Percentiles rank a stretch among this genome's conserved stretches.
These are phyloP conservation scores for Vandiemenella viatica DNA, from an alignment of 2,888 invertebrate species.

Conservation along the genomic window DNA sequence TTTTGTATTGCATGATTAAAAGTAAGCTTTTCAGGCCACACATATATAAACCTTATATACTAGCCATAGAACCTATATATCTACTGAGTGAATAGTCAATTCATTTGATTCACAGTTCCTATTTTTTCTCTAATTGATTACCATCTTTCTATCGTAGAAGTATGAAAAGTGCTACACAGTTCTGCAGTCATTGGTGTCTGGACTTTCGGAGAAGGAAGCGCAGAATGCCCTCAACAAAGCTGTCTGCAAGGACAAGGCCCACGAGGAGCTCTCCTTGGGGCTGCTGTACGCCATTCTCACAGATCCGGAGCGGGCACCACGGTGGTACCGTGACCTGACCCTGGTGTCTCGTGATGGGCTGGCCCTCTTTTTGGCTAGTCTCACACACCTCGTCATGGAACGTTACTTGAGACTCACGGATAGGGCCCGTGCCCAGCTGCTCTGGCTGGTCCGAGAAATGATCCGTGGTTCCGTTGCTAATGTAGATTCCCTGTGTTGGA, in stretches of 20 bases:
- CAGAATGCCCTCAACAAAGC: slow-evolving; percentile 83
- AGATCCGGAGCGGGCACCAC: slow-evolving; percentile 62
- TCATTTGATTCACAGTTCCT: too few species aligned
- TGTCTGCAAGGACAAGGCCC: slow-evolving; percentile 72
- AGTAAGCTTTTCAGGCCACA: too few species aligned
- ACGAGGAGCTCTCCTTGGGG: slow-evolving; percentile 81
- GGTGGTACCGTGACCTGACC: slow-evolving; percentile 81
- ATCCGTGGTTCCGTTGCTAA: slow-evolving; percentile 77
- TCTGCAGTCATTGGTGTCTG: slow-evolving; percentile 61
- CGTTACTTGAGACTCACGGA: slow-evolving; percentile 80
- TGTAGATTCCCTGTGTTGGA: slow-evolving; percentile 81
- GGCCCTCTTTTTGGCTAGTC: slow-evolving; percentile 59
- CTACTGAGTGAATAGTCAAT: too few species aligned
- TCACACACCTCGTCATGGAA: slow-evolving; percentile 74
- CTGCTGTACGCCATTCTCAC: slow-evolving; percentile 76
- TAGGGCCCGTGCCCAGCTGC: slow-evolving; percentile 59
- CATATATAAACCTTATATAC: too few species aligned
- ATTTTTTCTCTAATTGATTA: too few species aligned
- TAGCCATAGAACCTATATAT: too few species aligned
- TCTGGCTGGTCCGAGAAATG: slow-evolving; percentile 86
- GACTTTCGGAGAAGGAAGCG: slow-evolving; percentile 83
- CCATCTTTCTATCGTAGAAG: slow-evolving; percentile 49
- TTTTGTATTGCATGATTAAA: too few species aligned
- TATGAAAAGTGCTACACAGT: slow-evolving; percentile 70
- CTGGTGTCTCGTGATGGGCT: slow-evolving; percentile 81